Conservation (phyloP, 1,140 invertebrate species). For the Cotesia typhae region DNA sequence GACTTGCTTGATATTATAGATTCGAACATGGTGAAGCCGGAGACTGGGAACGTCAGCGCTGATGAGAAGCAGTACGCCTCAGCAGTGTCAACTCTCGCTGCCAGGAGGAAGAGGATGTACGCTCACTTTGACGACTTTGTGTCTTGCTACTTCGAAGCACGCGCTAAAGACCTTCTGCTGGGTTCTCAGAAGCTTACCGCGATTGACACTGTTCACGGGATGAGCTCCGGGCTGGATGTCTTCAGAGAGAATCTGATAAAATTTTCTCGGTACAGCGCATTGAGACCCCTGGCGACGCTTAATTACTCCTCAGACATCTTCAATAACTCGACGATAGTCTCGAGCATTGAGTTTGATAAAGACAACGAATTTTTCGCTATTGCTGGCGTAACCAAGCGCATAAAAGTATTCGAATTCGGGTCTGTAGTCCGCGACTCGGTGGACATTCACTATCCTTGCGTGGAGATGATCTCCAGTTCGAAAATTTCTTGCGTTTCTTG, state of each 20-base stretch:
- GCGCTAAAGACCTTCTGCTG: conserved; percentile 77
- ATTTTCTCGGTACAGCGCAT: conserved; percentile 84
- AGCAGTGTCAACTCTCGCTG: conserved; percentile 67
- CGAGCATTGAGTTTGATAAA: conserved; percentile 97
- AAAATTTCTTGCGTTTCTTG: conserved; percentile 96
- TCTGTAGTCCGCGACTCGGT: conserved; percentile 84
- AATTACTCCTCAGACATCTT: conserved; percentile 91
- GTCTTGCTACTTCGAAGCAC: conserved; percentile 83
- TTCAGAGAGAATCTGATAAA: conserved; percentile 90
- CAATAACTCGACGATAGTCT: conserved; percentile 92
- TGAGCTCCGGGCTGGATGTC: conserved; percentile 73
- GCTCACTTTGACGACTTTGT: conserved; percentile 92
- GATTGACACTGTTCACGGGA: conserved; percentile 51
- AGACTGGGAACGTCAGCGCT: conserved; percentile 42
- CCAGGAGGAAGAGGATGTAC: conserved; percentile 79
- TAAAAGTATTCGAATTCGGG: conserved; percentile 93
- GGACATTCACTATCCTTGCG: conserved; percentile 91
- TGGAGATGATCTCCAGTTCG: conserved; percentile 92
- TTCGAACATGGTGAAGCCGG: conserved; percentile 64
- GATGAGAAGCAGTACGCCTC: conserved; percentile 21
- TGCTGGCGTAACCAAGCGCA: conserved; percentile 94
- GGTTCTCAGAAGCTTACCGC: conserved; percentile 53
- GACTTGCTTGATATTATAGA: conserved; percentile 69
- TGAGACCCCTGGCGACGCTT: conserved; percentile 85
- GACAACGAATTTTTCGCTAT: conserved; percentile 97